Evolutionary conservation across 2,797 vertebrate genomes (phyloP).

Genomic region (Falco concolor): DNA sequence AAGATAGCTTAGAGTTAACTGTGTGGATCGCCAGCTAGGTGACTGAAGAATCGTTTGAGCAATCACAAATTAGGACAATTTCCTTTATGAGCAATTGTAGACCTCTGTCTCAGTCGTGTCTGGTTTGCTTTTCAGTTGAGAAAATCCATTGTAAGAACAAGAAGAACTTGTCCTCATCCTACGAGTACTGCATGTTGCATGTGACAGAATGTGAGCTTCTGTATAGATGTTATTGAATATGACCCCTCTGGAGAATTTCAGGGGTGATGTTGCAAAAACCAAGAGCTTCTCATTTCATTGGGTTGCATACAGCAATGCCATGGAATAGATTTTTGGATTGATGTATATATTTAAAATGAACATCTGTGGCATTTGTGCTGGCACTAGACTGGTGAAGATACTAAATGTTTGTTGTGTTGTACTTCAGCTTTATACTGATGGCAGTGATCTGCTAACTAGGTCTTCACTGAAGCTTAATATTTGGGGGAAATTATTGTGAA

Average conservation of each 20-base stretch:
- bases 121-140: not conserved
- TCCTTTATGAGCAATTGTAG: not conserved
- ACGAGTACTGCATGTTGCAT: fast-evolving
- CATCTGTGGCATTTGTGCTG: not conserved
- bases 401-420: not conserved
- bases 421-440: not conserved
- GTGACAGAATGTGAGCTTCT: not conserved
- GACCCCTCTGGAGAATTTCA: not conserved
- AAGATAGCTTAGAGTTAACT: not conserved
- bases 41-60: not conserved
- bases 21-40: not conserved
- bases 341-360: not conserved
- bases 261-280: not conserved
- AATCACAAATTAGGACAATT: not conserved
- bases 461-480: not conserved
- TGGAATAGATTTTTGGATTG: not conserved
- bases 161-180: not conserved
- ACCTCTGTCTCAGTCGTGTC: not conserved
- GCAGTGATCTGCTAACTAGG: not conserved
- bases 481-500: not conserved
- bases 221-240: not conserved
- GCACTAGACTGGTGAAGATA: not conserved
- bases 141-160: not conserved
- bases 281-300: not conserved
- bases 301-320: not conserved